Evolutionary conservation across 2,888 invertebrate genomes (phyloP).

Genomic region (Clistopyga incitator): DNA sequence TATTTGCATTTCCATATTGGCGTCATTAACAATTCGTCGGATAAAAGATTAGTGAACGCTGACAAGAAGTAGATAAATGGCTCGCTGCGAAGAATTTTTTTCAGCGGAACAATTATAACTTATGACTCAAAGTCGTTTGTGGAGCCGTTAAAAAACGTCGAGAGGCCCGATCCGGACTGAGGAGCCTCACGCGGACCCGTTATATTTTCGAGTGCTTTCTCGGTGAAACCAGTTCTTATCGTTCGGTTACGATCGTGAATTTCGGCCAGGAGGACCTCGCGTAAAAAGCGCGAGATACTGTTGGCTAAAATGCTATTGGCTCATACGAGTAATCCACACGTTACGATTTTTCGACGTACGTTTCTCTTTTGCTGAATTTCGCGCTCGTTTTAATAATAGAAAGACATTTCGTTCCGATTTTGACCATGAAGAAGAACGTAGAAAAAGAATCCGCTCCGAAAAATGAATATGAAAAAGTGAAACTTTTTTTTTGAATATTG

Average conservation of each 20-base stretch:
- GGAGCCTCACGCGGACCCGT: constrained; percentile 64
- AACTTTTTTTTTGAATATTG: background rate
- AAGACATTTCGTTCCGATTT: background rate
- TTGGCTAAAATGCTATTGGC: constrained; percentile 42
- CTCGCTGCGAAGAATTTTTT: background rate
- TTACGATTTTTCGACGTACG: background rate
- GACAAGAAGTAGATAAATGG: background rate
- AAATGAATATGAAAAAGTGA: background rate
- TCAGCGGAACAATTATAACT: constrained; percentile 13
- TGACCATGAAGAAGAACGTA: background rate
- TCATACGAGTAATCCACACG: constrained; percentile 14
- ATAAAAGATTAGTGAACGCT: background rate
- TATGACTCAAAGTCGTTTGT: constrained; percentile 6
- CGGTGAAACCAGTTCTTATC: constrained; percentile 74
- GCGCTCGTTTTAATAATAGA: background rate
- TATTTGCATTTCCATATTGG: background rate
- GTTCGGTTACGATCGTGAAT: constrained; percentile 67
- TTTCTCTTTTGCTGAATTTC: constrained; percentile 17
- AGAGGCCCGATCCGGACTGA: constrained; percentile 19
- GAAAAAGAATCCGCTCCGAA: background rate
- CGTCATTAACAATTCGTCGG: background rate
- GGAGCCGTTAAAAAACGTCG: constrained; percentile 22
- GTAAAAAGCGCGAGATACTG: constrained; percentile 27
- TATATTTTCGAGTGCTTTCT: constrained; percentile 70
- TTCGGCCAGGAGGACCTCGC: constrained; percentile 41